Percentiles rank a stretch among this genome's conserved stretches.
phyloP scores from a whole-genome alignment of 1,140 invertebrate genomes.

The Plutomurus gul region DNA sequence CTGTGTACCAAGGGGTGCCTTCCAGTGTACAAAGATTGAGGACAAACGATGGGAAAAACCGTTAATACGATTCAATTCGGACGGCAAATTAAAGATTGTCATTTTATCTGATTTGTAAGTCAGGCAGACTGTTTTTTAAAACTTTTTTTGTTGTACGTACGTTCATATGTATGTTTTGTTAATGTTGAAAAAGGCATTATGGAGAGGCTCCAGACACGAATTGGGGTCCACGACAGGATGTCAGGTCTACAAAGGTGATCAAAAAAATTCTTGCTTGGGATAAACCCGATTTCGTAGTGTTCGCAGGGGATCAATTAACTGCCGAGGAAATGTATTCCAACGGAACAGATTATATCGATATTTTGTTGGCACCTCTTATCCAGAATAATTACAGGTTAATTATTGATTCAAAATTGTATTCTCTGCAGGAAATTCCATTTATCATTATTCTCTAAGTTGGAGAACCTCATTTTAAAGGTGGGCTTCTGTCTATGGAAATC shows the following conservation, averaged over 20 bases:
- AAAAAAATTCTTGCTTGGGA: conserved; percentile 1
- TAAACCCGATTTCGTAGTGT: conserved; percentile 35
- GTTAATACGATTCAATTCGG: not conserved
- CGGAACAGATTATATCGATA: conserved; percentile 36
- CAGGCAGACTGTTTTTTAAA: not conserved
- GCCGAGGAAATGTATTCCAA: conserved; percentile 45
- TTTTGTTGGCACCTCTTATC: conserved; percentile 24
- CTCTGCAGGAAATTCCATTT: not conserved
- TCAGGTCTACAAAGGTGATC: conserved; percentile 12
- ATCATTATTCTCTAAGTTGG: not conserved
- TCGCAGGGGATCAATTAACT: conserved; percentile 45
- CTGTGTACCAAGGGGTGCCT: no score
- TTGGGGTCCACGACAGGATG: conserved; percentile 25
- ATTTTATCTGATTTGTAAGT: conserved; percentile 36
- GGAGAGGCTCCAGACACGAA: conserved; percentile 35
- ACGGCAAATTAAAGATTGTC: conserved; percentile 32
- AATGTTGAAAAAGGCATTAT: conserved; percentile 29
- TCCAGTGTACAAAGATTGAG: no score
- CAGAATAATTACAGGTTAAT: conserved; percentile 12
- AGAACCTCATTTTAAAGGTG: conserved; percentile 28
- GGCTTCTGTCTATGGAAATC: conserved; percentile 48
- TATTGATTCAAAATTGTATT: not conserved
- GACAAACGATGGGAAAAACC: no score
- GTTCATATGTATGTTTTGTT: not conserved
- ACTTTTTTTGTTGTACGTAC: not conserved